Base-by-base conservation (phyloP, 2,888 invertebrate genomes). In the Patella pellucida region DNA sequence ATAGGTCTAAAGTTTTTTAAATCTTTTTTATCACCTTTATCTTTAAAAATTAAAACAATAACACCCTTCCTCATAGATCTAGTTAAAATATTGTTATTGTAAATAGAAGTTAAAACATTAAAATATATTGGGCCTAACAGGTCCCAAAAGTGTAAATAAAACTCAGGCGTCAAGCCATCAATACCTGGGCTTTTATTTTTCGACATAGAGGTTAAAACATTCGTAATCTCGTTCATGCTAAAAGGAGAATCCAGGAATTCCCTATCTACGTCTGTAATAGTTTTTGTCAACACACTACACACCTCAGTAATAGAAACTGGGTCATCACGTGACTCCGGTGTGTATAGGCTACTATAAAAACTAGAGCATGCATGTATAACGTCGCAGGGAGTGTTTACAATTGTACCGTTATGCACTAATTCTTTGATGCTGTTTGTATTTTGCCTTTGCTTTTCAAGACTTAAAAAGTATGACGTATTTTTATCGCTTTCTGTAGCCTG, bases 1-100 rank as follows among this genome's bases (percentile, higher is more conserved):
- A 84, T 84, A 11, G 83, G 85, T 31, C 82, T 70, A 68, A 79
- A 83, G 68, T 77, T 77, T 77, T 82, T 81, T 69, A 82, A 71
- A 73, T 76, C 16, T n/a, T 69, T 27, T 9, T 73, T 52, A 52
- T 81, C 73, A 67, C 54, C 31, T 31, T 31, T 50, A 72, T 83
- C 81, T 80, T 83, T 82, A 73, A 79, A 80, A 52, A 84, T 68
- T 52, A 80, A 71, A 41, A 76, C 74, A n/a, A 80, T 78, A 69
- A 71, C 74, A 54, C 69, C 70, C 7, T 52, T 23, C 56, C 76
- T 76, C 52, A 74, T 74, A 19, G 72, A 62, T 15, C 69, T 67
- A 16, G 78, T 74, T 7, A 81, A 73, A 50, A 52, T 27, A 31
- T 73, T 73, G 16, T 68, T 19, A 16, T 74, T 23, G 73, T 76